Evolutionary conservation across 2,797 vertebrate genomes (phyloP), one percentile per base, ranked within the genome.

Genomic region (Arvicola amphibius): DNA sequence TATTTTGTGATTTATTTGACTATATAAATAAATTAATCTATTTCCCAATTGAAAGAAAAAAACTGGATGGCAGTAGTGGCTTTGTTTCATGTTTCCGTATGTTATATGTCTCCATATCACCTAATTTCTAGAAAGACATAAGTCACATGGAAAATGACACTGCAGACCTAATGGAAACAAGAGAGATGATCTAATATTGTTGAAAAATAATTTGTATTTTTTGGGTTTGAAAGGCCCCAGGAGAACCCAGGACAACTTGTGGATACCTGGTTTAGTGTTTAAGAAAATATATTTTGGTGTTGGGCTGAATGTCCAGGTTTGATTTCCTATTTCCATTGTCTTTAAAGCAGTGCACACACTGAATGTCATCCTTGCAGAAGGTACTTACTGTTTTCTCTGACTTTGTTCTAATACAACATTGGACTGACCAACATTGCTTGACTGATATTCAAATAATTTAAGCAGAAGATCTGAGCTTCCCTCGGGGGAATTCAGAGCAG

Each of bases 1-100:
- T 90, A 32, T 48, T 84, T 29, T 34, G n/a, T 16, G 83, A 90
- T 48, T 84, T 88, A 84, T 74, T 96, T 56, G 17, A 88, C 89
- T 76, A 77, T 78, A 51, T 74, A 2, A 53, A 77, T 46, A 88
- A 83, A 61, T 27, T 4, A 37, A 63, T 46, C 1, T 13, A 27
- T 16, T 90, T 93, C 81, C 59, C 53, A 71, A 46, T 46, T 51
- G 19, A 56, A 21, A 73, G 67, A 43, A 56, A 16, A 34, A 86
- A 67, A n/a, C 16, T 19, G 34, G 21, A 13, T 86, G 27, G 69
- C 3, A 5, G 17, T 23, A 16, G 12, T 13, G 9, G 12, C 29
- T 2, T 11, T 27, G 17, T 56, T 65, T 56, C 32, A 12, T 23
- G 37, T 79, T 56, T 86, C 23, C 85, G 1, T 27, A 17, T 51